phyloP scores from a whole-genome alignment of 2,113 vertebrate species.

The Lanius collurio region DNA sequence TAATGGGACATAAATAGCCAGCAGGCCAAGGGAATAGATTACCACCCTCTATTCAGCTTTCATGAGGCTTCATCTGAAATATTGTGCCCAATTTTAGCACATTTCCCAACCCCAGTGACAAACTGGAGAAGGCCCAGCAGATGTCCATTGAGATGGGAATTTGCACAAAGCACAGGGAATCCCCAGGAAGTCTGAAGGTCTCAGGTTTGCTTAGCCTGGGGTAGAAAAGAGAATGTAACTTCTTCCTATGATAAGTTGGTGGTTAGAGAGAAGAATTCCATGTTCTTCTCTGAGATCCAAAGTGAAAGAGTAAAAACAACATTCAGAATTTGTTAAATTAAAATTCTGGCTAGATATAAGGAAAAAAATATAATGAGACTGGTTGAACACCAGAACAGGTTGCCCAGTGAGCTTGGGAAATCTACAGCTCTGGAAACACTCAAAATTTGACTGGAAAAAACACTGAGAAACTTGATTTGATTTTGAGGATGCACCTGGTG shows the following conservation, averaged over 20 bases:
- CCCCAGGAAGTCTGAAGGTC: not conserved
- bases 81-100: not conserved
- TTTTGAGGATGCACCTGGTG: not conserved
- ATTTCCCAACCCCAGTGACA: not conserved
- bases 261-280: not conserved
- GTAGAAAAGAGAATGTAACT: not conserved
- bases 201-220: not conserved
- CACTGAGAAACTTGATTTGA: not conserved
- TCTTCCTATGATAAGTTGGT: not conserved
- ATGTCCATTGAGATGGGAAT: not conserved
- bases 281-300: not conserved
- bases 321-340: not conserved
- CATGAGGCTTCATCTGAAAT: not conserved
- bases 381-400: not conserved
- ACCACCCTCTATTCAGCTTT: not conserved
- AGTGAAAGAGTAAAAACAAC: not conserved
- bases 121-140: not conserved
- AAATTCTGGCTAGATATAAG: not conserved
- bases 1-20: not conserved
- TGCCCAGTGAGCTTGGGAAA: not conserved
- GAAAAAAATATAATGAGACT: not conserved
- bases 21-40: not conserved
- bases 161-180: not conserved
- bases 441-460: not conserved
- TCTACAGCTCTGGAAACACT: not conserved